Percentiles rank a stretch among this genome's conserved stretches.
Conservation (phyloP, 2,888 invertebrate genomes). For the Lycia hirtaria region DNA sequence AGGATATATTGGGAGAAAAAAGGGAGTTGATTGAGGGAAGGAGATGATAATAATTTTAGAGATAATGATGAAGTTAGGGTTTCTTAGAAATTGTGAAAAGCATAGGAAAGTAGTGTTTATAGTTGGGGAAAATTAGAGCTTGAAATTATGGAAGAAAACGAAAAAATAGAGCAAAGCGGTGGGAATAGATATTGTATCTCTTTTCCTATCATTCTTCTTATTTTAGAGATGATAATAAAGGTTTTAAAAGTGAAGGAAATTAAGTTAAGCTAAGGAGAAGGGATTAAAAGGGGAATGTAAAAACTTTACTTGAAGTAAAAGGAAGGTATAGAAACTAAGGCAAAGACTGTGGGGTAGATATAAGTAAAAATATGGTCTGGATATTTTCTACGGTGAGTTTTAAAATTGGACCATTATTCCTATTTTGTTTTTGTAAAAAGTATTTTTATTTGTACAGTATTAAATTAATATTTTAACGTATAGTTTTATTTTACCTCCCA, state of each 20-base stretch:
- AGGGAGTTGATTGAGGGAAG: too few relatives aligned
- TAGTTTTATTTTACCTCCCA: background rate
- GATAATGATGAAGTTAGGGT: too few relatives aligned
- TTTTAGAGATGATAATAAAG: too few relatives aligned
- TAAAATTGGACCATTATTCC: background rate
- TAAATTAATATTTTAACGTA: conserved; percentile 14
- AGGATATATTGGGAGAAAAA: too few relatives aligned
- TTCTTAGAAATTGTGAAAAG: too few relatives aligned
- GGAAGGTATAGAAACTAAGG: background rate
- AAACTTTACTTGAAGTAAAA: too few relatives aligned
- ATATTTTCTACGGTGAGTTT: background rate
- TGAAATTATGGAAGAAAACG: background rate
- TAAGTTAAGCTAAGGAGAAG: too few relatives aligned
- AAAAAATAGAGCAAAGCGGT: background rate
- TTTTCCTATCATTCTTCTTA: too few relatives aligned
- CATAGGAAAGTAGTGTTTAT: too few relatives aligned
- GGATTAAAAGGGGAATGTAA: background rate
- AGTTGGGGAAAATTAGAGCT: too few relatives aligned
- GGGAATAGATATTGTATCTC: too few relatives aligned
- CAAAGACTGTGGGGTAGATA: background rate
- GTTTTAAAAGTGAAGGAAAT: background rate
- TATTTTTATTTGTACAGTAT: conserved; percentile 19
- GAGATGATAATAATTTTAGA: background rate
- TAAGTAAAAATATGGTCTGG: background rate
- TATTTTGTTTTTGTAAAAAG: conserved; percentile 1